Evolutionary conservation across 2,113 vertebrate genomes (phyloP), one percentile per base, ranked within the genome.

Genomic region (Aegotheles bennettii): DNA sequence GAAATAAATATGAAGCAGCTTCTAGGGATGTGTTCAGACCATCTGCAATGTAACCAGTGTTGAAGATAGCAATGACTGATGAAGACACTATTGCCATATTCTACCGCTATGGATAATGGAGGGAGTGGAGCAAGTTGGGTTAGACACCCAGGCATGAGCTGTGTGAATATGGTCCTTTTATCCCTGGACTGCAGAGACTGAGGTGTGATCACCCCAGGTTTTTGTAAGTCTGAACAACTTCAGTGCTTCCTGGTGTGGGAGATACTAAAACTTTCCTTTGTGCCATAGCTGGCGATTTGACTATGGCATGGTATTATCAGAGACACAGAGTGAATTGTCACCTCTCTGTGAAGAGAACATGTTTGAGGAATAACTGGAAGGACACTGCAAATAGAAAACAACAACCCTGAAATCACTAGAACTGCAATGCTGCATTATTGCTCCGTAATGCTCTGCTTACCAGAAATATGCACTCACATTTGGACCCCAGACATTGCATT

Each of bases 251-350:
- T 65, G 16, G 13, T 21, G 17, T 51, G 40, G 36, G 24, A 51
- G 26, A 47, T 18, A 9, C 0, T 38, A 60, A 80, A 69, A 42
- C 15, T 11, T 40, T 20, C 9, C 11, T 76, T 60, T n/a, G 48
- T 31, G 50, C 38, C 31, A 9, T 1, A 65, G 50, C 53, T 65
- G 59, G 45, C 0, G 0, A 8, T 65, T 76, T 69, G 43, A 31
- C 24, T 31, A 3, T 7, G 28, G 26, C n/a, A 45, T 1, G 1
- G 16, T n/a, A 6, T 38, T 56, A 16, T n/a, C 45, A 57, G 57
- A 88, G 45, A 31, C 26, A 16, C 0, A 4, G 25, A 76, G 23
- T 1, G 1, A 53, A 63, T 8, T 5, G 2, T 11, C 28, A 3
- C 13, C 26, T 78, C 21, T 86, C 63, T 51, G 48, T 53, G 16